Percentiles rank a stretch among this genome's conserved stretches.
These are phyloP conservation scores for Parauchenoglanis ngamensis DNA, from an alignment of 2,797 vertebrate species.

Conservation along the genomic window DNA sequence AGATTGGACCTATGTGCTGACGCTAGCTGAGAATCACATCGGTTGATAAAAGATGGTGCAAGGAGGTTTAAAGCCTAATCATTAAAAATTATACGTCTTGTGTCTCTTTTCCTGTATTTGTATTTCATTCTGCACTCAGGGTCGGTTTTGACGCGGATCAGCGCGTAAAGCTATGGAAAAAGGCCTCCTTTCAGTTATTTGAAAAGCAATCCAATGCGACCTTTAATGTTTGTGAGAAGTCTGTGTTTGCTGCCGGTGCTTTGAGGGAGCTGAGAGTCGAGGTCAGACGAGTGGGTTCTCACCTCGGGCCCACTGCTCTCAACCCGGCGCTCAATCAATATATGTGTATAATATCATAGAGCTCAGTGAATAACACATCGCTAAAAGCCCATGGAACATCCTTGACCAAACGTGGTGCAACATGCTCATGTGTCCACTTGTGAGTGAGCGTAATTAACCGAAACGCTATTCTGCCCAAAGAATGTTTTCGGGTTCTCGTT, in stretches of 20 bases:
- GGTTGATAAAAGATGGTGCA: background rate
- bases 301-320: constrained; percentile 28
- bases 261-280: constrained; percentile 26
- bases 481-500: background rate
- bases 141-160: constrained; percentile 42
- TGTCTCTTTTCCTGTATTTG: constrained; percentile 29
- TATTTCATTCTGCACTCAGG: constrained; percentile 17
- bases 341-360: constrained; percentile 47
- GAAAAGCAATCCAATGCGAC: constrained; percentile 53
- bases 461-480: background rate
- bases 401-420: background rate
- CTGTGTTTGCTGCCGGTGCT: constrained; percentile 34
- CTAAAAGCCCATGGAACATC: constrained; percentile 38
- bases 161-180: constrained; percentile 23
- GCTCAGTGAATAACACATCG: constrained; percentile 46
- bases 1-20: background rate
- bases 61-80: background rate
- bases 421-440: constrained; percentile 34
- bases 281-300: constrained; percentile 40
- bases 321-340: constrained; percentile 53
- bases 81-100: background rate
- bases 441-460: constrained; percentile 45
- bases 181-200: constrained; percentile 42
- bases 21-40: background rate
- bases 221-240: constrained; percentile 54